Evolutionary conservation across 2,888 invertebrate genomes (phyloP), one percentile per base, ranked within the genome.

Genomic region (Trichogramma dendrolimi): DNA sequence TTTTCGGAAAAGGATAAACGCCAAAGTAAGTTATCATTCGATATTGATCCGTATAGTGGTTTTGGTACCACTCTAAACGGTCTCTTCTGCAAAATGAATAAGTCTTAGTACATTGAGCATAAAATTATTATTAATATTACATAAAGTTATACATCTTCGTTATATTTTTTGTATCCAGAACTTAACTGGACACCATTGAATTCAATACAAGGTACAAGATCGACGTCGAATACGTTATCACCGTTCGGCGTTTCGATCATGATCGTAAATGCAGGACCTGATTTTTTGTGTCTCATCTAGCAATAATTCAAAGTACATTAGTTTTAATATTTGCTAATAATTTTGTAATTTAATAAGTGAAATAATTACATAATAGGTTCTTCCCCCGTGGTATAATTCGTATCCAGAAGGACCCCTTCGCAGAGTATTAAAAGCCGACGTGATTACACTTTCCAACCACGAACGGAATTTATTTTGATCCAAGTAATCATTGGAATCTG

Each of bases 1-100:
- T 81, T 81, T 57, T 82, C 80, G 66, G 83, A 84, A 72, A 85
- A 85, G 7, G 83, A 83, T n/a, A 83, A 78, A 11, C 85, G 76
- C 85, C 85, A 86, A 68, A 81, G 80, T 0, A 79, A 71, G 7
- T 70, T 69, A 71, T 71, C 49, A 62, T 67, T n/a, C 70, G 55
- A 0, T 66, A 2, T 6, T n/a, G 5, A 5, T 11, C 11, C 2
- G 5, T 4, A 40, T 27, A 44, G 6, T 0, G 73, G 72, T 68
- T 84, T 84, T 0, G 85, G 84, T 38, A 85, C 83, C 6, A 82
- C 81, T 47, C 81, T 75, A 81, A 84, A 85, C 10, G 6, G 52
- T 41, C 40, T 55, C 10, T 5, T 57, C 46, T 51, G 40, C 44
- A 54, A 59, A 38, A 49, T 6, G 10, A 27, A 27, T n/a, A 27